These are phyloP conservation scores for Parochlus steinenii DNA, from an alignment of 2,888 invertebrate species.

Conservation along the genomic window DNA sequence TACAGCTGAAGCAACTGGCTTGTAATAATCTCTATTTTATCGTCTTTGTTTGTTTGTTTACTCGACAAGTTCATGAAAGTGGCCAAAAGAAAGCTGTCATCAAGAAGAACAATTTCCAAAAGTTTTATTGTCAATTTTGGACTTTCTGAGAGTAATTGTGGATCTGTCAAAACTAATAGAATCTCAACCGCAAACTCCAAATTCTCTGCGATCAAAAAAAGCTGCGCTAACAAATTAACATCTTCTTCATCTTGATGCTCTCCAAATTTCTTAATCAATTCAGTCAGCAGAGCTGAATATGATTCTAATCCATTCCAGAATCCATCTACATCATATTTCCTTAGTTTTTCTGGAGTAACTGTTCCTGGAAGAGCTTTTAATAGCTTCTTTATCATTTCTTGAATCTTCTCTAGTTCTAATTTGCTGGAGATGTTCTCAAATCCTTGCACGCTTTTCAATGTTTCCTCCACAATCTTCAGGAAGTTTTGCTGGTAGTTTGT, in stretches of 20 bases:
- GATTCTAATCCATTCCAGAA: conserved; percentile 24
- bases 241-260: conserved; percentile 32
- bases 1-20: conserved; percentile 41
- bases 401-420: conserved; percentile 25
- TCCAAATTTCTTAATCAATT: conserved; percentile 34
- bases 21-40: conserved; percentile 25
- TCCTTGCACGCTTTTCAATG: no score
- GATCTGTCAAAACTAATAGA: conserved; percentile 1
- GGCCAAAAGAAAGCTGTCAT: conserved; percentile 5
- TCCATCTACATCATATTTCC: conserved; percentile 32
- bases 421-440: no score
- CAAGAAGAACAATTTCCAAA: background rate
- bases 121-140: background rate
- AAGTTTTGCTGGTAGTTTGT: no score
- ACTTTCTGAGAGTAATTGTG: background rate
- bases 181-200: conserved; percentile 20
- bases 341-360: conserved; percentile 48
- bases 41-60: conserved; percentile 17
- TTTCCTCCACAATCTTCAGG: no score
- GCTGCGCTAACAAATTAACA: conserved; percentile 17
- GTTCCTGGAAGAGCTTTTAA: conserved; percentile 27
- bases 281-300: conserved; percentile 36
- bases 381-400: conserved; percentile 22
- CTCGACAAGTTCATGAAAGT: conserved; percentile 11
- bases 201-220: conserved; percentile 24